These are phyloP conservation scores for Drosophila lacicola DNA, from an alignment of 2,888 invertebrate genomes.

Conservation along the genomic window DNA sequence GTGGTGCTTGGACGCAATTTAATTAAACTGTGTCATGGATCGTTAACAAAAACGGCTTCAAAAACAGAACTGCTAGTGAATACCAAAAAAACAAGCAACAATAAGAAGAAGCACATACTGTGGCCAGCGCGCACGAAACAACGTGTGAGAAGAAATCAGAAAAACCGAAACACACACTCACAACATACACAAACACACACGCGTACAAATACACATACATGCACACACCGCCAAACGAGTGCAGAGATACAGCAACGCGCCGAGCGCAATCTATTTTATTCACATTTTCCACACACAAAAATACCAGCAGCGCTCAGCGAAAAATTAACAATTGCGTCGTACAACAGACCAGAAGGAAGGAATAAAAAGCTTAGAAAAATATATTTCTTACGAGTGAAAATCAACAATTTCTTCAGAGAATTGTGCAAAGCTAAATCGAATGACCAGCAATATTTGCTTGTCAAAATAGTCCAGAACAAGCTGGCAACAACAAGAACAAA, in stretches of 20 bases:
- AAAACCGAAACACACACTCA: conserved; percentile 48
- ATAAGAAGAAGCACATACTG: conserved; percentile 38
- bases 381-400: conserved; percentile 11
- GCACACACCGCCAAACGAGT: conserved; percentile 42
- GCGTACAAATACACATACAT: conserved; percentile 40
- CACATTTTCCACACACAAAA: conserved; percentile 73
- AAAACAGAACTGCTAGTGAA: conserved; percentile 33
- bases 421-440: conserved; percentile 37
- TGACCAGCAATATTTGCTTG: conserved; percentile 48
- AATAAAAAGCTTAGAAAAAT: conserved; percentile 21
- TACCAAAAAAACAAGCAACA: conserved; percentile 33
- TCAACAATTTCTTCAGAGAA: not conserved
- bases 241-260: conserved; percentile 64
- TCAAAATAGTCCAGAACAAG: conserved; percentile 42
- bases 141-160: conserved; percentile 55
- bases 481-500: conserved; percentile 40
- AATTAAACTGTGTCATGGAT: conserved; percentile 31
- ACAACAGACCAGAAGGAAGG: conserved; percentile 17
- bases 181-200: conserved; percentile 9
- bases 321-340: conserved; percentile 72
- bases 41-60: conserved; percentile 4
- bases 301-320: conserved; percentile 43
- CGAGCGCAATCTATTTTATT: conserved; percentile 77
- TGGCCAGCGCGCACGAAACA: conserved; percentile 45
- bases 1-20: not conserved